Evolutionary conservation across 2,888 invertebrate species (phyloP), one percentile per base, ranked within the genome.

Genomic region (Coelogynopora nodosa): DNA sequence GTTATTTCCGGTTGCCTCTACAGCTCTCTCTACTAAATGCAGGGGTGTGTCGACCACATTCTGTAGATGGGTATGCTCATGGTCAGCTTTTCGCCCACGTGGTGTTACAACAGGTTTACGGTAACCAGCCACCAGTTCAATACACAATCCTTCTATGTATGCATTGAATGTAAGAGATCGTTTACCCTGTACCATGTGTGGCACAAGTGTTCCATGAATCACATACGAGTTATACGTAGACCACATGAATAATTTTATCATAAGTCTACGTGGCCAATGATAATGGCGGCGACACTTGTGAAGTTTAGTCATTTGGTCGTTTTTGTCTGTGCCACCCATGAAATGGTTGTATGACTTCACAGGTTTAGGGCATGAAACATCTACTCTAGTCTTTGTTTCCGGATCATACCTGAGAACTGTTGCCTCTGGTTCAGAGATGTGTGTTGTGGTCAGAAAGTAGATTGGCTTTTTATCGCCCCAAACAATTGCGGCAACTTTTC

Each of bases 201-300:
- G 29, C 83, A 29, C 29, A 23, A 83, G 83, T 27, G 26, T 74
- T 2, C 26, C 84, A 0, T 30, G 29, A 49, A 84, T 67, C 84
- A 86, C 67, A 74, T 67, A 86, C 0, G 87, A 31, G 86, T 87
- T 87, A 29, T 87, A 87, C n/a, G 29, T 13, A 29, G 31, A 27
- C 87, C 87, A 27, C 86, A 88, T 67, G 81, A 88, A 88, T 31
- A 88, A 88, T 81, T 86, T 88, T 85, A 88, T 87, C 26, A 87
- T 23, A 29, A 88, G 80, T 31, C 88, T 27, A 26, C 88, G 28
- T 74, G 88, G 88, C 88, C 88, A 88, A 30, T 84, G 82, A 81
- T 88, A 88, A 84, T 87, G 88, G 10, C 74, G n/a, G n/a, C 88
- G 30, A 18, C 85, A 87, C 28, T 31, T 27, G 29, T 87, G 74